phyloP scores from a whole-genome alignment of 2,113 vertebrate genomes.

The Athene cunicularia region DNA sequence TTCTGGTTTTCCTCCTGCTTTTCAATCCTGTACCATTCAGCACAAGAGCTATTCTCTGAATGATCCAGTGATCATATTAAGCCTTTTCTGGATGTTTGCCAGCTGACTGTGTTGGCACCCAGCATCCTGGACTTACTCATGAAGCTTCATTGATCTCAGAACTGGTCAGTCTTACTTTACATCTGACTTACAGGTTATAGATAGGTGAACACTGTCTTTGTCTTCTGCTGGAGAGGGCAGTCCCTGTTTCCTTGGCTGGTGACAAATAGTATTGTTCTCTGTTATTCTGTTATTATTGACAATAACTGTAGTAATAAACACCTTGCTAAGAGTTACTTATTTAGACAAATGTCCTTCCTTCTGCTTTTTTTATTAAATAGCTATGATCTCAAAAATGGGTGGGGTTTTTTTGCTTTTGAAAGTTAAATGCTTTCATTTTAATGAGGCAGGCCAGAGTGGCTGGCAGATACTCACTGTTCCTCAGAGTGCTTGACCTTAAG shows the following conservation, averaged over 20 bases:
- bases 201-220: not conserved
- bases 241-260: not conserved
- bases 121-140: not conserved
- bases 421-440: constrained; percentile 43
- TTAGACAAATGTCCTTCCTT: not conserved
- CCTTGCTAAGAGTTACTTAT: not conserved
- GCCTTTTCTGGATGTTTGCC: not conserved
- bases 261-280: not conserved
- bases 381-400: not conserved
- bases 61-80: not conserved
- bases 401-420: not conserved
- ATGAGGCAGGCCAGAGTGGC: not conserved
- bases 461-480: not conserved
- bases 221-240: not conserved
- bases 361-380: not conserved
- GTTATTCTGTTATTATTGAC: not conserved
- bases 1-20: not conserved
- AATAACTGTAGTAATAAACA: not conserved
- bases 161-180: not conserved
- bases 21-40: not conserved
- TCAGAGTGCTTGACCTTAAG: not conserved
- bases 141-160: not conserved
- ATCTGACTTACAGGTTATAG: accelerated
- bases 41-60: not conserved
- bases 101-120: not conserved